Conservation (phyloP, 2,888 invertebrate species). For the Drosophila greeni region DNA sequence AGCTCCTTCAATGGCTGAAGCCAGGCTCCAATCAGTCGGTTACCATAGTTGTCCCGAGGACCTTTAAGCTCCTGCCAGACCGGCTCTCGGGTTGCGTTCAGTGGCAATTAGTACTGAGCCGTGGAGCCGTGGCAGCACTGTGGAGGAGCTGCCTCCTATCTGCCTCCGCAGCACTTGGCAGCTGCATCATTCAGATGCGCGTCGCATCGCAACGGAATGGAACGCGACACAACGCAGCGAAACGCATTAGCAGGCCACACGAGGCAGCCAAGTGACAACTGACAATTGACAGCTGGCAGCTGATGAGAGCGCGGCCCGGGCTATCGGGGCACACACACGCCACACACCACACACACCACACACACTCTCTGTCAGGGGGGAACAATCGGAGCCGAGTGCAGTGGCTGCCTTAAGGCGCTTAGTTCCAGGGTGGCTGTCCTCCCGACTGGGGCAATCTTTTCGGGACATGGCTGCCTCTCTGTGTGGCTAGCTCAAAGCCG, state of each 20-base stretch:
- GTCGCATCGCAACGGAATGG: constrained; percentile 27
- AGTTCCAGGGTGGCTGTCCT: constrained; percentile 22
- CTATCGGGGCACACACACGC: not conserved
- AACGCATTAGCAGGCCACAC: constrained; percentile 52
- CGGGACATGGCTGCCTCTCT: not conserved
- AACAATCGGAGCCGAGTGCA: constrained; percentile 1
- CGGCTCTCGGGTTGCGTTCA: not conserved
- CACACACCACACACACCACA: not conserved
- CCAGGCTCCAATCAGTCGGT: not conserved
- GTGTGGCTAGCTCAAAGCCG: not conserved
- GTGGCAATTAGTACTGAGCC: constrained; percentile 27
- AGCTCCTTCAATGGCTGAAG: not conserved
- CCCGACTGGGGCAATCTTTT: constrained; percentile 4
- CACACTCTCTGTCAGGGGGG: not conserved
- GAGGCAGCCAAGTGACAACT: constrained; percentile 61
- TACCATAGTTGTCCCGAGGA: constrained; percentile 5
- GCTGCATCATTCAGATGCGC: constrained; percentile 61
- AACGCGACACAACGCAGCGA: constrained; percentile 46
- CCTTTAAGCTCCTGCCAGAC: constrained; percentile 1
- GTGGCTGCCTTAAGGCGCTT: constrained; percentile 57
- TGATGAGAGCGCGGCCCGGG: constrained; percentile 29
- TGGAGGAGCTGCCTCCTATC: constrained; percentile 31
- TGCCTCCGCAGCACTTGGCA: constrained; percentile 18
- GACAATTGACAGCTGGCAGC: constrained; percentile 53
- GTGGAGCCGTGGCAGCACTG: not conserved